Evolutionary conservation across 2,888 invertebrate species (phyloP).

Genomic region (Synergus itoensis): DNA sequence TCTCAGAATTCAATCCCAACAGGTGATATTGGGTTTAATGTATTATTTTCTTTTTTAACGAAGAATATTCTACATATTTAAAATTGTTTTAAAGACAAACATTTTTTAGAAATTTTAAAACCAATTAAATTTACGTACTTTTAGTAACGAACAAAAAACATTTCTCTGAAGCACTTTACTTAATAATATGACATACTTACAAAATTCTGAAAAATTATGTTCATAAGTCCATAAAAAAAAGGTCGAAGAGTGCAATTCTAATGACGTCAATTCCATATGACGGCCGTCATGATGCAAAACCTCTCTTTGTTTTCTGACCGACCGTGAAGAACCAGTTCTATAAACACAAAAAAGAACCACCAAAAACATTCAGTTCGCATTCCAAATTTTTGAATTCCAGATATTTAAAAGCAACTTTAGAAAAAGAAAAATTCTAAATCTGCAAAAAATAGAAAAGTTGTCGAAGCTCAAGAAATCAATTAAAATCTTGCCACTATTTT

Average conservation of each 20-base stretch:
- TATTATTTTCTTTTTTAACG: neutral
- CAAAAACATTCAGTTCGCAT: neutral
- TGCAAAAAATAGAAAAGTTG: neutral
- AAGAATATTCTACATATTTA: neutral
- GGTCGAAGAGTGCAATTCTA: constrained; percentile 1
- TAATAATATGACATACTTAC: neutral
- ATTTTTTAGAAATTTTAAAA: no score
- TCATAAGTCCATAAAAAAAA: constrained; percentile 23
- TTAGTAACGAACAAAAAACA: neutral
- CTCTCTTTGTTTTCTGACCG: neutral
- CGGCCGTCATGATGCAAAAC: constrained; percentile 12
- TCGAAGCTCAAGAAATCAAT: neutral
- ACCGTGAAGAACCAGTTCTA: constrained; percentile 24
- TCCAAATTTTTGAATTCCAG: neutral
- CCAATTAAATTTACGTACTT: neutral
- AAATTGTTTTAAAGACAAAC: no score
- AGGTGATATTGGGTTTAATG: no score
- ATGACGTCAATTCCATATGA: constrained; percentile 1
- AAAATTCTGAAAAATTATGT: neutral
- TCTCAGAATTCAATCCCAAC: no score
- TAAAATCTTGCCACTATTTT: neutral
- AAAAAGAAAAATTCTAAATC: neutral
- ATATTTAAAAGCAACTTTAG: neutral
- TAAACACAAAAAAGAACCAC: neutral
- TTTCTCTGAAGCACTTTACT: neutral